Conservation (phyloP, 2,113 vertebrate genomes). For the Cettia cetti region DNA sequence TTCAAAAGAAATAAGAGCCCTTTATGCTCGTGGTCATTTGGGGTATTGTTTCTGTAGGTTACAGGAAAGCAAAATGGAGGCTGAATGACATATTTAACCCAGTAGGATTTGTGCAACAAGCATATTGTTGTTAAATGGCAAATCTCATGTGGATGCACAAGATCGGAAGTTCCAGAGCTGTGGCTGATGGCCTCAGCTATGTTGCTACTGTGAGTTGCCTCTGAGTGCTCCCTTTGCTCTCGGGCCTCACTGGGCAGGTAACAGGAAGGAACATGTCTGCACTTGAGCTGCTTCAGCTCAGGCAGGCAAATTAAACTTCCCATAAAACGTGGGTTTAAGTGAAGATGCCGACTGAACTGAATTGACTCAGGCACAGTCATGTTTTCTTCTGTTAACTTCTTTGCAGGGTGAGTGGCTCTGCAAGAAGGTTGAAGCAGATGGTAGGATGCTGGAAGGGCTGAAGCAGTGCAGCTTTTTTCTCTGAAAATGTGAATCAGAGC, state of each 20-base stretch:
- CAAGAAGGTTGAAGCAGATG: slow-evolving; percentile 43
- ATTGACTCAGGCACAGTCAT: neutral
- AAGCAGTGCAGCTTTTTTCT: slow-evolving; percentile 12
- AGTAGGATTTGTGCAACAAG: neutral
- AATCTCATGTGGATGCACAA: neutral
- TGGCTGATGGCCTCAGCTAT: accelerated
- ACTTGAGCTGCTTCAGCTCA: neutral
- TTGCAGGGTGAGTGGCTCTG: slow-evolving; percentile 24
- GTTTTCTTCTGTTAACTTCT: slow-evolving; percentile 11
- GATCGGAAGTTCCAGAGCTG: accelerated
- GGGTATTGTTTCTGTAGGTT: neutral
- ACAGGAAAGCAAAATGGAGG: neutral
- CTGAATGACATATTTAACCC: neutral
- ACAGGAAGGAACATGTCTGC: neutral
- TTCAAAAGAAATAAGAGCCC: neutral
- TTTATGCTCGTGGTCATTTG: neutral
- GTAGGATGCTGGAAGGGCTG: slow-evolving; percentile 25
- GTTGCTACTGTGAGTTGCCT: neutral
- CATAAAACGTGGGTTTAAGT: neutral
- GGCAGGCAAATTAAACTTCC: neutral
- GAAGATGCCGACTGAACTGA: neutral
- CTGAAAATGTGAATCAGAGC: slow-evolving; percentile 44
- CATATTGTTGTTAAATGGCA: neutral
- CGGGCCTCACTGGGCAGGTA: neutral
- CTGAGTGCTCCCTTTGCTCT: neutral